These are phyloP conservation scores for Morus bassanus DNA, from an alignment of 2,797 vertebrate genomes.

Conservation along the genomic window DNA sequence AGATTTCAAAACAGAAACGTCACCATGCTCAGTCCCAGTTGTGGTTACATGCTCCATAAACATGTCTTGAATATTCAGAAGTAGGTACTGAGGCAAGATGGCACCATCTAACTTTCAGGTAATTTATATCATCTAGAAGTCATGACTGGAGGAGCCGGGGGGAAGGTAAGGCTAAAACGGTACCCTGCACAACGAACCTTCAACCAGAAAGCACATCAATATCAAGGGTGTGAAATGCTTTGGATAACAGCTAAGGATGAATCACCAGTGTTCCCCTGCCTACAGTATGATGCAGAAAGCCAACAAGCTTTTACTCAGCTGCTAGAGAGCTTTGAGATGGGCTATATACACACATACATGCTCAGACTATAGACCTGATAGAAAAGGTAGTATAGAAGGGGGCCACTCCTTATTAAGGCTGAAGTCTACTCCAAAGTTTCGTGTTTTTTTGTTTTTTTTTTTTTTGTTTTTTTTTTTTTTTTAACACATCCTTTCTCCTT, in stretches of 20 bases:
- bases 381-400: background rate
- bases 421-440: background rate
- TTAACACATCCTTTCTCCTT: background rate
- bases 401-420: rapidly evolving
- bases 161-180: background rate
- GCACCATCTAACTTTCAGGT: background rate
- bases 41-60: background rate
- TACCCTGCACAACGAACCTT: background rate
- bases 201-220: background rate
- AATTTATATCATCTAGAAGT: background rate
- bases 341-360: background rate
- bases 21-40: background rate
- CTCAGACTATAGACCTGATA: background rate
- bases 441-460: no score
- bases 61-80: background rate
- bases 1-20: background rate
- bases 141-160: background rate
- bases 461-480: no score
- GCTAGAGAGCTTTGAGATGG: background rate
- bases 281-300: background rate
- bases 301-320: background rate
- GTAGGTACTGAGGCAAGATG: background rate
- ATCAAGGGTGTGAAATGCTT: background rate
- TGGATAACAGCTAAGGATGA: background rate
- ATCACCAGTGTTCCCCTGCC: background rate